Base-by-base conservation (phyloP, 2,797 vertebrate species). In the Scomberomorus guttatus region DNA sequence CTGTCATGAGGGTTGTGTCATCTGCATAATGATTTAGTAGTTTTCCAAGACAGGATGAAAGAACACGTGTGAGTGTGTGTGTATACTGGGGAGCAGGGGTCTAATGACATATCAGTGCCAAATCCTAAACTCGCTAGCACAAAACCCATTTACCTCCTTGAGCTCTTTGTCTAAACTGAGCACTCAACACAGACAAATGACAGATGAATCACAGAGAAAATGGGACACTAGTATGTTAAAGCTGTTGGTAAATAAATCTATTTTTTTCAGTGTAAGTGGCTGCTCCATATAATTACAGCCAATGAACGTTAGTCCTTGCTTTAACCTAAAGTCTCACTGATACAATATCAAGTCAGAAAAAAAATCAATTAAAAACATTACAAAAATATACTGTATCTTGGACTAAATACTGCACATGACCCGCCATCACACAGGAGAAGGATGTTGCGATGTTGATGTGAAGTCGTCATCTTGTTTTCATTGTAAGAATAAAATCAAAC, bases 271-370 rank as follows among this genome's bases (percentile, higher is more conserved):
- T 44, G 57, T 37, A 61, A 68, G 58, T 64, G 55, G 69, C 81
- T 80, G 55, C 70, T 81, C 61, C 42, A 67, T 90, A 75, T 83
- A 87, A 90, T 90, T 79, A 86, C 25, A 81, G 58, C 29, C 39
- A 61, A 84, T 78, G 60, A 66, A 82, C 73, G 83, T 88, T 92
- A 88, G 91, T 84, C 84, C 75, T 51, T 73, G 62, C 64, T 56
- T 72, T 83, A 42, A 57, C 6, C 54, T 22, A 24, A 24, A 15
- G 13, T 77, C 18, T 44, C 15, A 4, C 6, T 20, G n/a, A 25
- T 3, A 25, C 27, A 24, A 61, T 56, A n/a, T 55, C 48, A 52
- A 39, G 64, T 24, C 39, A 4, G 17, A 9, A 9, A 22, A 37
- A 57, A 66, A 14, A 14, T 7, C 3, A 20, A 65, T 6, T 22